Conservation (phyloP, 1,140 invertebrate species). For the Hestina assimilis region DNA sequence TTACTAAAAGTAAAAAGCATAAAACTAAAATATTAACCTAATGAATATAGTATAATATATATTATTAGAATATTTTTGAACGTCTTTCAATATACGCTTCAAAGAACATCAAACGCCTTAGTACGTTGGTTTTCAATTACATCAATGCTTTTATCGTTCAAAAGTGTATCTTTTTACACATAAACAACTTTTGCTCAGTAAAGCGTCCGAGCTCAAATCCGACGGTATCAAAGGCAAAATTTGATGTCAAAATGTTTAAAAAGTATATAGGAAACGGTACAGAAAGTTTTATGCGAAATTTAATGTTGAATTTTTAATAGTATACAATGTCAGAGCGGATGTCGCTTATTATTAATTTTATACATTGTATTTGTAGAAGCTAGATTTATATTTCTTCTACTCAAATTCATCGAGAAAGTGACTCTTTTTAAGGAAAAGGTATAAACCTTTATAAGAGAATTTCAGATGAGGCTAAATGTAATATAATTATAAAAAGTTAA, state of each 20-base stretch:
- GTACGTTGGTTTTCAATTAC: constrained; percentile 17
- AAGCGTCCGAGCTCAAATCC: constrained; percentile 22
- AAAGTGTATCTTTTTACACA: constrained; percentile 16
- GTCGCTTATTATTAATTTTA: constrained; percentile 11
- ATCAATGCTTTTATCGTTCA: constrained; percentile 18
- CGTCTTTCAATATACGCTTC: constrained; percentile 2
- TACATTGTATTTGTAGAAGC: constrained; percentile 4
- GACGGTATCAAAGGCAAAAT: constrained; percentile 43
- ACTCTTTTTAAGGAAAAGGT: too few species aligned
- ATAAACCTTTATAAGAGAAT: too few species aligned
- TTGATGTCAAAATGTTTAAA: constrained; percentile 52
- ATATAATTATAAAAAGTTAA: too few species aligned
- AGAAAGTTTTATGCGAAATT: constrained; percentile 21
- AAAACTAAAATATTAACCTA: not conserved
- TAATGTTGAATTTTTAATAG: constrained; percentile 18
- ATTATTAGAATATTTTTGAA: not conserved
- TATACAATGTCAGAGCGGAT: constrained; percentile 2
- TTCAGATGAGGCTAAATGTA: too few species aligned
- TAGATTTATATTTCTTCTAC: constrained; percentile 15
- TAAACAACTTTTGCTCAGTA: constrained; percentile 19
- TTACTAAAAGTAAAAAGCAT: too few species aligned
- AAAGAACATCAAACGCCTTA: constrained; percentile 10
- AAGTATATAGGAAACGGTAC: constrained; percentile 38
- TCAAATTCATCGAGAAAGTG: too few species aligned
- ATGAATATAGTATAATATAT: not conserved